Conservation (phyloP, 2,797 vertebrate species). For the Propithecus deckenii region DNA sequence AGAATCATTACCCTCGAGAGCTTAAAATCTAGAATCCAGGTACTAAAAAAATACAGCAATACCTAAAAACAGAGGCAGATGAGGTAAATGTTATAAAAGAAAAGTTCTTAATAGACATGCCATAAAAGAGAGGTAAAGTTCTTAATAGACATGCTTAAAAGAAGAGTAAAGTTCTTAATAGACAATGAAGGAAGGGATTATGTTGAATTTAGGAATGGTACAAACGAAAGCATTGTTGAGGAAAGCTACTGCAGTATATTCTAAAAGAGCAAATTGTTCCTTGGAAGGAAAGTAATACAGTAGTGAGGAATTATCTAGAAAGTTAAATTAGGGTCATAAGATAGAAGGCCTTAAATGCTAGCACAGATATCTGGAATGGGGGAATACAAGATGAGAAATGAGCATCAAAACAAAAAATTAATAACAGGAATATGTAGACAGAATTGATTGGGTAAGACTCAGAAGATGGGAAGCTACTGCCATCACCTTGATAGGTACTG, state of each 20-base stretch:
- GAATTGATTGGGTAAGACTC: not conserved
- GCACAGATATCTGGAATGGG: not conserved
- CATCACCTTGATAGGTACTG: not conserved
- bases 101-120: not conserved
- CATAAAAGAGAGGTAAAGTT: not conserved
- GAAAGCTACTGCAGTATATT: not conserved
- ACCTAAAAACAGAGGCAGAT: not conserved
- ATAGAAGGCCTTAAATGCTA: not conserved
- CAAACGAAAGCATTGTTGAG: constrained; percentile 12
- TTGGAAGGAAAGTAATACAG: not conserved
- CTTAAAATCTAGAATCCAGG: constrained; percentile 23
- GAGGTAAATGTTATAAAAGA: not conserved
- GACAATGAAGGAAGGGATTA: not conserved
- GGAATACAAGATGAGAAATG: not conserved
- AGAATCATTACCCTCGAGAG: not conserved
- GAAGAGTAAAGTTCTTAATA: not conserved
- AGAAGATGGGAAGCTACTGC: not conserved
- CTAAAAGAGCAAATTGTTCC: not conserved
- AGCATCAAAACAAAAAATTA: not conserved
- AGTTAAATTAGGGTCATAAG: not conserved
- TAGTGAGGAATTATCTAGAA: not conserved
- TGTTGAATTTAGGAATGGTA: not conserved
- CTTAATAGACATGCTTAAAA: not conserved
- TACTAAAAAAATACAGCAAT: not conserved
- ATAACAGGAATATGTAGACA: not conserved